A percentile compares a stretch with the other conserved stretches of the same genome.
Evolutionary conservation across 2,113 vertebrate species (phyloP).

Genomic region (Equus przewalskii): DNA sequence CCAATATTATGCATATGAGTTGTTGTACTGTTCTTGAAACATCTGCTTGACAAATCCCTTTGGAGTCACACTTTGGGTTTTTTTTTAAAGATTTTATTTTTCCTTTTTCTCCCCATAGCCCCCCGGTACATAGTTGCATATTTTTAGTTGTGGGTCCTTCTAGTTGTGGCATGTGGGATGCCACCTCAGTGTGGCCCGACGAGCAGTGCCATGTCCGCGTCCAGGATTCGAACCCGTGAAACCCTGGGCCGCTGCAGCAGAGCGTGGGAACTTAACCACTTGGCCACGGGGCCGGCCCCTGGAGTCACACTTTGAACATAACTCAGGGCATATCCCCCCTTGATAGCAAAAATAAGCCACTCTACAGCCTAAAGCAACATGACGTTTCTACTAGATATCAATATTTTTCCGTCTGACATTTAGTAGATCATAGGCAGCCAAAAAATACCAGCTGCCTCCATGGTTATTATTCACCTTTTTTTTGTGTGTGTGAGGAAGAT

Average conservation of each 20-base stretch:
- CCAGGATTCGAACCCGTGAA: too few relatives aligned
- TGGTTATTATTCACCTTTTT: neutral
- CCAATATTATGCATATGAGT: constrained; percentile 14
- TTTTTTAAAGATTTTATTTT: too few relatives aligned
- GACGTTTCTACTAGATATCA: constrained; percentile 43
- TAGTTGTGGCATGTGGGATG: too few relatives aligned
- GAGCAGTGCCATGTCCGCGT: too few relatives aligned
- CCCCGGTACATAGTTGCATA: too few relatives aligned
- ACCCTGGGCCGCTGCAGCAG: too few relatives aligned
- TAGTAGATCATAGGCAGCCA: constrained; percentile 39
- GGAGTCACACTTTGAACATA: neutral
- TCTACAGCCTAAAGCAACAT: constrained; percentile 37
- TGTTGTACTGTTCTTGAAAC: constrained; percentile 37
- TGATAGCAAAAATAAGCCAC: constrained; percentile 30
- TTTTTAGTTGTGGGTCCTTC: too few relatives aligned
- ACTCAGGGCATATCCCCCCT: neutral
- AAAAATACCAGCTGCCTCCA: constrained; percentile 15
- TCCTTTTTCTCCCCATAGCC: too few relatives aligned
- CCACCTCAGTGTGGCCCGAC: too few relatives aligned
- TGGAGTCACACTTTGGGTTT: neutral
- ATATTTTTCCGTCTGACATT: constrained; percentile 49
- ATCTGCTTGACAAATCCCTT: constrained; percentile 39
- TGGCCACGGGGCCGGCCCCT: too few relatives aligned
- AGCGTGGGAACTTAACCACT: too few relatives aligned
- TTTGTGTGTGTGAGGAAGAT: too few relatives aligned